Evolutionary conservation across 2,113 vertebrate species (phyloP), one percentile per base, ranked within the genome.

Genomic region (Desmodus rotundus): DNA sequence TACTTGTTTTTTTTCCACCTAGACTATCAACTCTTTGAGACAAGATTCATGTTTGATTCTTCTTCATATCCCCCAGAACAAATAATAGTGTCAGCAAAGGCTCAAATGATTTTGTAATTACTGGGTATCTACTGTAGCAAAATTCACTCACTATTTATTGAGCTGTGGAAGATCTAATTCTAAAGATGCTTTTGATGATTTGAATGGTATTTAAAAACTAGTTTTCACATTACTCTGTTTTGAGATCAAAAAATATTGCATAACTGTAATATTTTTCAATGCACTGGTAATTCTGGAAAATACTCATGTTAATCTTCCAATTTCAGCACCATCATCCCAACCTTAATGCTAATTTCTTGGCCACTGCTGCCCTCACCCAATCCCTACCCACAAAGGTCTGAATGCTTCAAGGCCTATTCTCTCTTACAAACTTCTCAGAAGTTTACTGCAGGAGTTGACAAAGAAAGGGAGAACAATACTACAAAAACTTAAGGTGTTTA

Each of bases 401-500:
- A 93, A 61, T 52, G 45, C 24, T 89, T 89, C 45, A 43, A 93
- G 41, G 15, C 16, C 50, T 94, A 67, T 83, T 77, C 36, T 93
- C 63, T 70, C 31, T 82, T 38, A 96, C 13, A 87, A 54, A 93
- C 15, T 84, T 80, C 41, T 91, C 33, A 88, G 58, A 94, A n/a
- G 28, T 63, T 87, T 81, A 52, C 38, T 86, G 11, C 2, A 63
- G 31, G 9, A 67, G 36, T 24, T 92, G 74, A 87, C 9, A 83
- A 90, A n/a, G 38, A 33, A 85, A 82, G 67, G 22, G 1, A 82
- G 16, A 87, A 16, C 19, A 91, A 15, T 61, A 38, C 87, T 45
- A 84, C 4, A 81, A 76, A 96, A 81, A 88, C 50, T 88, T 77
- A 45, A 91, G 15, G 33, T 43, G 43, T 87, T 93, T 93, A 89